phyloP scores from a whole-genome alignment of 2,888 invertebrate species.

The Cenopis cana region DNA sequence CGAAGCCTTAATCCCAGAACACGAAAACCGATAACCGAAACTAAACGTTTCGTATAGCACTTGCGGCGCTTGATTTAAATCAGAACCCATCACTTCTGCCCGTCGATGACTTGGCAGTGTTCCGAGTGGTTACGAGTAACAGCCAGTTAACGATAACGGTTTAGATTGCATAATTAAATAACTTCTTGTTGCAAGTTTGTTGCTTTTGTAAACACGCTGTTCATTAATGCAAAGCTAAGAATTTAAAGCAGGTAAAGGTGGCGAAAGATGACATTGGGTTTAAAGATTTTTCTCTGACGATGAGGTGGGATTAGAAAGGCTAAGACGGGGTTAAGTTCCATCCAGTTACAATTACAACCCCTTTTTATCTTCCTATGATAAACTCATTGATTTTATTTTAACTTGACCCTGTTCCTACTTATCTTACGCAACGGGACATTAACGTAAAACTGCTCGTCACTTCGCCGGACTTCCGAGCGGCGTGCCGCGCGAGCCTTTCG shows the following conservation, averaged over 20 bases:
- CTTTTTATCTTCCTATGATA: background rate
- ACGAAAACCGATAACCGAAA: background rate
- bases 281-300: too few relatives aligned
- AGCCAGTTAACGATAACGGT: conserved; percentile 6
- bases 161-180: background rate
- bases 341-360: too few relatives aligned
- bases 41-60: background rate
- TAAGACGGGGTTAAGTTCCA: too few relatives aligned
- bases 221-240: background rate
- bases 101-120: conserved; percentile 16
- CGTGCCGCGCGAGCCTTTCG: conserved; percentile 12
- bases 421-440: conserved; percentile 9
- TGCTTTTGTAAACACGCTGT: background rate
- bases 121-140: conserved; percentile 10
- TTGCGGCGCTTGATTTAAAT: conserved; percentile 3
- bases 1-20: background rate
- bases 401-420: background rate
- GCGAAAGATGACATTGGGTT: too few relatives aligned
- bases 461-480: conserved; percentile 24
- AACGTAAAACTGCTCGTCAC: conserved; percentile 22
- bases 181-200: background rate
- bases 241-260: background rate
- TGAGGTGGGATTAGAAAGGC: too few relatives aligned
- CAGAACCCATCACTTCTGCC: conserved; percentile 4
- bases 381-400: background rate